Base-by-base conservation (phyloP, 1,140 invertebrate genomes). In the Diachasma alloeum region DNA sequence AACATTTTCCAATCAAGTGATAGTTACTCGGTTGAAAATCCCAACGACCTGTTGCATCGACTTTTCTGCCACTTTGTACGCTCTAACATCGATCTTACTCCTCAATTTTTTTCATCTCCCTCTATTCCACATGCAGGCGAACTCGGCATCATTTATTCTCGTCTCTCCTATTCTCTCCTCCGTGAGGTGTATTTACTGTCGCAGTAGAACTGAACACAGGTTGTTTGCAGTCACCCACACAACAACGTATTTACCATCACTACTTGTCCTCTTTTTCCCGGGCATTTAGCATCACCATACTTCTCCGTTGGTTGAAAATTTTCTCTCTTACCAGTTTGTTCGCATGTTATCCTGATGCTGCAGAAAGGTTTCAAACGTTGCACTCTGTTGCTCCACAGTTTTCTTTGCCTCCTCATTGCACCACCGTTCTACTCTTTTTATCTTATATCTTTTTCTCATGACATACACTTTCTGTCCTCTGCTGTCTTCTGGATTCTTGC, bases 271-370 rank as follows among this genome's bases (percentile, higher is more conserved):
- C 68, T 53, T 53, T 72, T 72, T 68, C 46, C 66, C 37, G 39
- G 15, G n/a, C 24, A 26, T 44, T 48, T 31, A 72, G 15, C 37
- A 31, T 9, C n/a, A 56, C 31, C 46, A 74, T 73, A 73, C 59
- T 78, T 59, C 48, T n/a, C 70, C 63, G 59, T 68, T 72, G 11
- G 76, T 72, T 56, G 15, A 63, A 39, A 15, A 44, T 4, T 53
- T 66, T 0, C 36, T 24, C 56, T 19, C 19, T 67, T 44, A 73
- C 37, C 17, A 75, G 76, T 79, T 76, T 72, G 71, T 68, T 13
- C 78, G 81, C 81, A 86, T 90, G 87, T 84, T 88, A 86, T 83
- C 87, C 87, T 88, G 87, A 84, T 89, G 81, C 72, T n/a, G n/a
- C 82, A 72, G 83, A 83, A 87, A 88, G 83, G 84, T 85, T 84